These are phyloP conservation scores for Archilochus colubris DNA, from an alignment of 2,113 vertebrate genomes.

Conservation along the genomic window DNA sequence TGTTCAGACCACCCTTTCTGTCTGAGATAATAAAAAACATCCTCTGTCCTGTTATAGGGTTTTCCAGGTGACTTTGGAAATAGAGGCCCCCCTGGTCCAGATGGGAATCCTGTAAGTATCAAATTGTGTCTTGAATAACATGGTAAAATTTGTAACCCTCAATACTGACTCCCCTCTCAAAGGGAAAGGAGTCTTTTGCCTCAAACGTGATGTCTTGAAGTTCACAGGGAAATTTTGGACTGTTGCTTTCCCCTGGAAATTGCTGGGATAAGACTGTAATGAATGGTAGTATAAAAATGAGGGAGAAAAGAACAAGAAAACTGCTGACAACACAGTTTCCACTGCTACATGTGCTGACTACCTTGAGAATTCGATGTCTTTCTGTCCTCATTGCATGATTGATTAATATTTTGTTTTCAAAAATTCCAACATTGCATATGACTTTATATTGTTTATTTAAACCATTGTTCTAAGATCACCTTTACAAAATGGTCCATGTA, in stretches of 20 bases:
- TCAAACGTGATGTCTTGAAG: not conserved
- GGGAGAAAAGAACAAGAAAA: not conserved
- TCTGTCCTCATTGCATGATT: not conserved
- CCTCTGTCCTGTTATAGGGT: conserved; percentile 73
- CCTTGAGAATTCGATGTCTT: not conserved
- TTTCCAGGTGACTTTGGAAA: conserved; percentile 89
- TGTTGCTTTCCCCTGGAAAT: not conserved
- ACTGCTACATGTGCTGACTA: not conserved
- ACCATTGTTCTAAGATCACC: not conserved
- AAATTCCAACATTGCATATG: not conserved
- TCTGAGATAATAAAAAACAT: not conserved
- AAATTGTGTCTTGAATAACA: not conserved
- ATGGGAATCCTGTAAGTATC: conserved; percentile 90
- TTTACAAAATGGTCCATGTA: not conserved
- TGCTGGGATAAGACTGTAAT: not conserved
- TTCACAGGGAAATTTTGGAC: not conserved
- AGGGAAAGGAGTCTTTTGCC: not conserved
- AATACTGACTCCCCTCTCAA: not conserved
- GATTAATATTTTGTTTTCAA: not conserved
- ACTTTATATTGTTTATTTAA: not conserved
- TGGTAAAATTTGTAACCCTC: not conserved
- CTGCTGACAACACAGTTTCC: not conserved
- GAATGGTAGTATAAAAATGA: not conserved
- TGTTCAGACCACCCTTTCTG: not conserved
- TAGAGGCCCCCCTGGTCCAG: conserved; percentile 89